These are phyloP conservation scores for Monoplex corrugatus DNA, from an alignment of 2,888 invertebrate genomes.

Conservation along the genomic window DNA sequence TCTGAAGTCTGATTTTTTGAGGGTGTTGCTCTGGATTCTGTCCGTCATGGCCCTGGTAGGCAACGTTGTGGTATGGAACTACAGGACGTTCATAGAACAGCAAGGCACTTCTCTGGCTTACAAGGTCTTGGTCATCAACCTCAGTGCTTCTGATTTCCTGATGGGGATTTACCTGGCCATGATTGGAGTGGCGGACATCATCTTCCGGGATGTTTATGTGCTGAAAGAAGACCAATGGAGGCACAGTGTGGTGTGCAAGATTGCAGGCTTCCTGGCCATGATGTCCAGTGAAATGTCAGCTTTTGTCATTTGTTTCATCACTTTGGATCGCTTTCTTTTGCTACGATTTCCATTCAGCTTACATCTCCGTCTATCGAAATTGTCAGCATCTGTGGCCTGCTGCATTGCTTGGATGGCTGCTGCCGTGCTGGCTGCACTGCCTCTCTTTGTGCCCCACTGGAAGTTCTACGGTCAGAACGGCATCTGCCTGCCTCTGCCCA, in stretches of 20 bases:
- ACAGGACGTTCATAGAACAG: slow-evolving; percentile 43
- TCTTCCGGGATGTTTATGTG: slow-evolving; percentile 63
- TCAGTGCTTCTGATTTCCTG: slow-evolving; percentile 52
- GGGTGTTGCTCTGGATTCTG: slow-evolving; percentile 46
- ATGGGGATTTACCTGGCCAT: slow-evolving; percentile 12
- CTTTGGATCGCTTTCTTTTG: slow-evolving; percentile 85
- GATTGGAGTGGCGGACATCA: background rate
- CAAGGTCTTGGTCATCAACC: slow-evolving; percentile 47
- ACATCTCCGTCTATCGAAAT: slow-evolving; percentile 55
- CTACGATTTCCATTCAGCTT: slow-evolving; percentile 83
- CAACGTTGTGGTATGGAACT: slow-evolving; percentile 47
- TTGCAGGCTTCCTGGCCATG: slow-evolving; percentile 57
- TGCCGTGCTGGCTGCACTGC: slow-evolving; percentile 69
- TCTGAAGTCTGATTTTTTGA: slow-evolving; percentile 29
- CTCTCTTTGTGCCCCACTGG: slow-evolving; percentile 67
- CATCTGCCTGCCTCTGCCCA: slow-evolving; percentile 78
- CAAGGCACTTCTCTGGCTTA: slow-evolving; percentile 30
- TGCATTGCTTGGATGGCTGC: slow-evolving; percentile 69
- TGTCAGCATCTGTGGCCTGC: slow-evolving; percentile 63
- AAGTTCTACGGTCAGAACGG: slow-evolving; percentile 74
- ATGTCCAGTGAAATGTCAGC: slow-evolving; percentile 18
- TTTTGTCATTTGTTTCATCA: slow-evolving; percentile 82
- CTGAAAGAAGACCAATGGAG: slow-evolving; percentile 64
- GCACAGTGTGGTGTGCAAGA: slow-evolving; percentile 59
- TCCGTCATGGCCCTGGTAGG: slow-evolving; percentile 45